A percentile compares a stretch with the other conserved stretches of the same genome.
Conservation (phyloP, 2,797 vertebrate genomes). For the Enteromius mattozi region DNA sequence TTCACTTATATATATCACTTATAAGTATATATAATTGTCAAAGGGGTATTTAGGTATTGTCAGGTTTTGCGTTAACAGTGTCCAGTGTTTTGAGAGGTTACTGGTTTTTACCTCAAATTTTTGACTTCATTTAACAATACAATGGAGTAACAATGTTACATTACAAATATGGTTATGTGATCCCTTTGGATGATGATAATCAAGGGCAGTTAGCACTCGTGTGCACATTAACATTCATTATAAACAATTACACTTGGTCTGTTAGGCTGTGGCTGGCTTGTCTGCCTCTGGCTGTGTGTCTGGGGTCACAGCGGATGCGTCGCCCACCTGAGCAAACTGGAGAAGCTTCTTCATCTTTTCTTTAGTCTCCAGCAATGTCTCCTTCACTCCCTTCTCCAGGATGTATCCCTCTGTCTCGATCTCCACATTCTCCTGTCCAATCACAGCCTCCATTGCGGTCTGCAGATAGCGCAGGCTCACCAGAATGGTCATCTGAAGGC, state of each 20-base stretch:
- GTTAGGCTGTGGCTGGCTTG: slow-evolving; percentile 70
- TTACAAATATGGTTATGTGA: slow-evolving; percentile 15
- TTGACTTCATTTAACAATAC: slow-evolving; percentile 8
- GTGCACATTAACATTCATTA: slow-evolving; percentile 19
- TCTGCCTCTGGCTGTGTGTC: slow-evolving; percentile 59
- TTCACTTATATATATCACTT: neutral
- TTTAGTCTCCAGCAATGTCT: slow-evolving; percentile 75
- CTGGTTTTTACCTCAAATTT: slow-evolving; percentile 6
- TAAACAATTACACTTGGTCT: slow-evolving; percentile 38
- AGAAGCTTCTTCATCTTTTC: slow-evolving; percentile 63
- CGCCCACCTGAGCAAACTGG: slow-evolving; percentile 69
- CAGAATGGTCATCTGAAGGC: slow-evolving; percentile 76
- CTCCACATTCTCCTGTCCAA: slow-evolving; percentile 77
- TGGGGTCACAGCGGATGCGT: slow-evolving; percentile 47
- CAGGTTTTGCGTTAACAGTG: neutral
- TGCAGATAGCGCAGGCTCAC: slow-evolving; percentile 85
- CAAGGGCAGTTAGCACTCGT: slow-evolving; percentile 8
- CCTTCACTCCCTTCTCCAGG: slow-evolving; percentile 81
- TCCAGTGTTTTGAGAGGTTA: slow-evolving; percentile 12
- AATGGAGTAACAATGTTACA: neutral
- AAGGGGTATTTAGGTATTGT: neutral
- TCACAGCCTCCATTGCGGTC: slow-evolving; percentile 83
- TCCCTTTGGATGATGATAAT: slow-evolving; percentile 28
- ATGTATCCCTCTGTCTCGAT: slow-evolving; percentile 85
- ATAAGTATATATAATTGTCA: slow-evolving; percentile 2